Evolutionary conservation across 30 jellyfish, hydroid and myxozoan species (phyloP), one percentile per base, ranked within the genome.

Genomic region (Aurelia sp.): DNA sequence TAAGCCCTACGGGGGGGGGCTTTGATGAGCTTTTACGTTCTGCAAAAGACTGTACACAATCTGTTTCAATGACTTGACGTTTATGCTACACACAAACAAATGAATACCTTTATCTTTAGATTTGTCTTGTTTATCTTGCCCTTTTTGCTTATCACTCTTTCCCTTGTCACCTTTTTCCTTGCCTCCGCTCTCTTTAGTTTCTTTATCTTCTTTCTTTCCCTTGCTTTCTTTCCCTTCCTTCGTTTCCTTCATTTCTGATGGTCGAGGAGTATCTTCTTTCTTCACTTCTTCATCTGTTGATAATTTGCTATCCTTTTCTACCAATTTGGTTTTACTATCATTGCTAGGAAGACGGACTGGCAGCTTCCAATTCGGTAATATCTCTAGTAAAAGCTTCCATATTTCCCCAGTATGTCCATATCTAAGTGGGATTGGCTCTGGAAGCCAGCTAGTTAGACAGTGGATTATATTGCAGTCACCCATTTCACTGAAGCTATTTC

Each of bases 381-480:
- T 62, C 0, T 75, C 85, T 2, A 78, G 74, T 10, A 89, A 37
- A 12, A 94, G 85, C 30, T 89, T 76, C 99, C 99, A 94, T 9
- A 94, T 80, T 64, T 85, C 86, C 3, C 81, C 91, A 4, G 86
- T 81, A 71, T 85, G 90, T 13, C 87, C 87, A 73, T 80, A 63
- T 41, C 62, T 77, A n/a, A 94, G 53, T 1, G 97, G 96, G 19
- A 94, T 84, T n/a, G 86, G 94, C 64, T 94, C 97, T 30, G 99
- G 99, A 16, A 85, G 83, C 99, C 99, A 94, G 15, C 99, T 97
- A 3, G 97, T 89, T 33, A 94, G 72, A 59, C 96, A 94, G 71
- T 89, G 92, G 58, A 94, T 78, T 15, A 94, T 76, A 66, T 78
- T 78, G 30, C 74, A 27, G 48, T 94, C 99, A 37, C 97, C 97